These are phyloP conservation scores for Syrmaticus mikado DNA, from an alignment of 2,113 vertebrate genomes.

Conservation along the genomic window DNA sequence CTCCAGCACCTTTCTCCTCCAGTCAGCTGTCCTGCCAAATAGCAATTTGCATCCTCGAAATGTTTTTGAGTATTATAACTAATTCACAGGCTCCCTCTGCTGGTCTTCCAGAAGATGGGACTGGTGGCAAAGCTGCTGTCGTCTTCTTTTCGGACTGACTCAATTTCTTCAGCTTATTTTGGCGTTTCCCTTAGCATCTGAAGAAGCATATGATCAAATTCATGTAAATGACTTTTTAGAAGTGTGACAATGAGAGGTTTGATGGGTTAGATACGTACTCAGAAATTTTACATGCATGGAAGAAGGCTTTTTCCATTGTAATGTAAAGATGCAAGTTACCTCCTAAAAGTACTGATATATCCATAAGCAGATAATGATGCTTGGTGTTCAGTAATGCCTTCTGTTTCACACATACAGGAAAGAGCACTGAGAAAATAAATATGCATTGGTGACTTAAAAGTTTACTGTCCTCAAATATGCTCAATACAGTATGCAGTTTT, in stretches of 20 bases:
- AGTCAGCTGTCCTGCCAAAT: neutral
- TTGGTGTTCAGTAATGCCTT: neutral
- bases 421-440: neutral
- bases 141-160: neutral
- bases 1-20: neutral
- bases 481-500: neutral
- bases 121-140: neutral
- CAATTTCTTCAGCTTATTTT: neutral
- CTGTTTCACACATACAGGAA: neutral
- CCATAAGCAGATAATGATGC: neutral
- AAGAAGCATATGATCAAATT: neutral
- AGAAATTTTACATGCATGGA: neutral
- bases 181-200: neutral
- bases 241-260: neutral
- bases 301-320: neutral
- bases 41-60: rapidly evolving
- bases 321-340: neutral
- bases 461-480: neutral
- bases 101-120: slow-evolving; percentile 26
- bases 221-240: neutral
- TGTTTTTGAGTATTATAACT: neutral
- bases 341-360: neutral
- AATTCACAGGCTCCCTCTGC: slow-evolving; percentile 76
- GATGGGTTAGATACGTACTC: neutral
- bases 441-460: neutral